These are phyloP conservation scores for Stenotaenia linearis DNA, from an alignment of 2,888 invertebrate genomes.

Conservation along the genomic window DNA sequence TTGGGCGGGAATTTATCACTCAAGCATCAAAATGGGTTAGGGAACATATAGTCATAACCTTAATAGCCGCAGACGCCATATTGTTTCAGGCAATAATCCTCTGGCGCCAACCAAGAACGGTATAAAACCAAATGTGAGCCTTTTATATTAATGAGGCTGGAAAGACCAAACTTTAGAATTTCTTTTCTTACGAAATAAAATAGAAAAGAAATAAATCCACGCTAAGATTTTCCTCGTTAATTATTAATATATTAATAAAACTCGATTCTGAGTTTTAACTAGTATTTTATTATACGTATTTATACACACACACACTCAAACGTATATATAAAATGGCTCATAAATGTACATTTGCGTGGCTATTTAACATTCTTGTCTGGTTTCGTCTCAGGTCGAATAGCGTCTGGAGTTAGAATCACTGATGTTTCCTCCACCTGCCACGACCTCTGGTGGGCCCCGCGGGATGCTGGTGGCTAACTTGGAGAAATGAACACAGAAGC, in stretches of 20 bases:
- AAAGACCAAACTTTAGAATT: neutral
- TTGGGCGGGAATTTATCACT: constrained; percentile 19
- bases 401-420: constrained; percentile 6
- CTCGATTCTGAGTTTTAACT: too few relatives aligned
- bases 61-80: constrained; percentile 10
- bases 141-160: neutral
- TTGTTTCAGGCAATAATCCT: constrained; percentile 15
- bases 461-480: constrained; percentile 1
- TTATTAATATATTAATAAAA: neutral
- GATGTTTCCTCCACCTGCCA: constrained; percentile 14
- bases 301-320: too few relatives aligned
- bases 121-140: neutral
- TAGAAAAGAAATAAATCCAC: neutral
- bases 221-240: neutral
- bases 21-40: constrained; percentile 19
- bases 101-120: constrained; percentile 3
- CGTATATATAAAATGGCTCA: neutral
- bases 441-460: constrained; percentile 15
- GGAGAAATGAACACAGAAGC: constrained; percentile 15
- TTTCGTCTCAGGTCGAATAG: neutral
- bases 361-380: neutral
- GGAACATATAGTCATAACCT: constrained; percentile 14
- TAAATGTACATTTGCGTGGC: neutral
- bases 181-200: neutral
- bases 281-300: too few relatives aligned